These are phyloP conservation scores for Brachyhypopomus gauderio DNA, from an alignment of 2,113 vertebrate species.

Conservation along the genomic window DNA sequence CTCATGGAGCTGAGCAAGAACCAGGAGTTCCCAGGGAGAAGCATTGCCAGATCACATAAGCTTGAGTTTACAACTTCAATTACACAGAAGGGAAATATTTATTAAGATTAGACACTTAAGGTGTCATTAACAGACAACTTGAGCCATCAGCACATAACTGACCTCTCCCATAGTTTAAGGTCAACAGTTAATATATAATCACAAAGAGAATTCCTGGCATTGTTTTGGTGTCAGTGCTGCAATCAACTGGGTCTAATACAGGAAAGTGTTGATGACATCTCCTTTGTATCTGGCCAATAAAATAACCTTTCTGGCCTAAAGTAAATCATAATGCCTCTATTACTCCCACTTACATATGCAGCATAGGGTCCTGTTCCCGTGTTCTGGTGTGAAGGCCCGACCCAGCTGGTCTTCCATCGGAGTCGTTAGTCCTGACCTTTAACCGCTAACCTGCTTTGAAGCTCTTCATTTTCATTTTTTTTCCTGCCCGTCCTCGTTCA, in stretches of 20 bases:
- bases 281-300: background rate
- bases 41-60: background rate
- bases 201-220: background rate
- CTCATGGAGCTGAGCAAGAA: background rate
- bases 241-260: background rate
- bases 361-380: background rate
- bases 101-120: slow-evolving; percentile 4
- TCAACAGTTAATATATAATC: slow-evolving; percentile 5
- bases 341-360: background rate
- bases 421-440: slow-evolving; percentile 24
- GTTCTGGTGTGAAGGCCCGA: too few relatives aligned
- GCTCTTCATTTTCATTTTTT: slow-evolving; percentile 31
- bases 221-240: background rate
- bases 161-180: background rate
- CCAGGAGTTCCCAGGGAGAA: background rate
- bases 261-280: background rate
- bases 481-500: slow-evolving; percentile 20
- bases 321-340: background rate
- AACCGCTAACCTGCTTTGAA: slow-evolving; percentile 40
- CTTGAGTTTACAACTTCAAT: background rate
- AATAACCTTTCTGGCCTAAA: background rate
- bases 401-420: slow-evolving; percentile 26
- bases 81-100: background rate
- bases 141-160: background rate
- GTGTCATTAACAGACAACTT: background rate